Percentiles rank a stretch among this genome's conserved stretches.
phyloP scores from a whole-genome alignment of 2,113 vertebrate species.

The Lonchura striata region DNA sequence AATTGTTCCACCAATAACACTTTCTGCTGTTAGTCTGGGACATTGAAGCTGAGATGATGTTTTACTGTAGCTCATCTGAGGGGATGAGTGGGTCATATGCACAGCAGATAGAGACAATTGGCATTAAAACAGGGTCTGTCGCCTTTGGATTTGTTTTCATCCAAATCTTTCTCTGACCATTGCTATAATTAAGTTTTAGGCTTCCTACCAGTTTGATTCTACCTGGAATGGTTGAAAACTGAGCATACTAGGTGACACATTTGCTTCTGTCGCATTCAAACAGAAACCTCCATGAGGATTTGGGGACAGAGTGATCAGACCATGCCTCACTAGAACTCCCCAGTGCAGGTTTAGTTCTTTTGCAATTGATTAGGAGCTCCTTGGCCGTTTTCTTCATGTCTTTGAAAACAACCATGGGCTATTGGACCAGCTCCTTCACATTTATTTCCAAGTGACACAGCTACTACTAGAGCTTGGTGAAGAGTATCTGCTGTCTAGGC shows the following conservation, averaged over 20 bases:
- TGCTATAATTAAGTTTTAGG: not conserved
- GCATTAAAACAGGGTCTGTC: not conserved
- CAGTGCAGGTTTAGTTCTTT: not conserved
- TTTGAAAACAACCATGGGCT: not conserved
- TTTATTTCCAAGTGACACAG: not conserved
- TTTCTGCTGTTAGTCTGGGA: not conserved
- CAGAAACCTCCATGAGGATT: not conserved
- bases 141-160: not conserved
- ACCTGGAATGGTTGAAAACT: not conserved
- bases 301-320: not conserved
- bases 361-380: not conserved
- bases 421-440: not conserved
- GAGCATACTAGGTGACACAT: not conserved
- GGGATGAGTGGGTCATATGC: not conserved
- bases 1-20: not conserved
- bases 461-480: not conserved
- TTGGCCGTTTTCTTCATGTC: not conserved
- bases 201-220: not conserved
- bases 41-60: not conserved
- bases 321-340: not conserved
- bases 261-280: not conserved
- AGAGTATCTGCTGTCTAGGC: not conserved
- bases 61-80: not conserved
- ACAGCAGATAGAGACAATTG: not conserved
- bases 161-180: not conserved